Evolutionary conservation across 2,888 invertebrate genomes (phyloP).

Genomic region (Molanna angustata): DNA sequence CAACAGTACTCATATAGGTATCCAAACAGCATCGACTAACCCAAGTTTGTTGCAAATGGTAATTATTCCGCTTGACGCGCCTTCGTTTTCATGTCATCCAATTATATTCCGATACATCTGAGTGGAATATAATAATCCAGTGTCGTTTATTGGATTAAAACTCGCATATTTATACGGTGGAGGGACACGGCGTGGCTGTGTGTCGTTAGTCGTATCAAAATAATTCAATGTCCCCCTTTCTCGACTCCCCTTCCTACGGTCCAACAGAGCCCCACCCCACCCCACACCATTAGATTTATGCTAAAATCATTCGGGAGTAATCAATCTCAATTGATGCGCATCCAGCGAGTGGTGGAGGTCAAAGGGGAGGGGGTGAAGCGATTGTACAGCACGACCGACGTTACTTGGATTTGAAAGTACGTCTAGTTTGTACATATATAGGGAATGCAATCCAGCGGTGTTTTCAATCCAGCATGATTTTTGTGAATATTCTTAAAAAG

Average conservation of each 20-base stretch:
- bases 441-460: no score
- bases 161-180: slow-evolving; percentile 19
- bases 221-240: no score
- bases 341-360: neutral
- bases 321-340: slow-evolving; percentile 32
- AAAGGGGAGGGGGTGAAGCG: slow-evolving; percentile 2
- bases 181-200: slow-evolving; percentile 10
- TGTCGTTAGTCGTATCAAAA: slow-evolving; percentile 23
- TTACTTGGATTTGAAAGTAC: no score
- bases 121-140: slow-evolving; percentile 13
- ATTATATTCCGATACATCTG: slow-evolving; percentile 19
- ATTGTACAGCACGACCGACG: no score
- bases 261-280: no score
- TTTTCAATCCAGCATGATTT: no score
- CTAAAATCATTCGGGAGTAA: slow-evolving; percentile 33
- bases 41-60: no score
- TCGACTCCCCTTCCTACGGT: no score
- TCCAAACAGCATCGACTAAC: no score
- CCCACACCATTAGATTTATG: slow-evolving; percentile 28
- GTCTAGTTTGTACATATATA: no score
- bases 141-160: slow-evolving; percentile 20
- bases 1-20: no score
- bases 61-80: slow-evolving; percentile 12
- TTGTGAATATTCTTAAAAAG: no score
- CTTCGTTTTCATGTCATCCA: slow-evolving; percentile 18